These are phyloP conservation scores for Abscondita cerata DNA, from an alignment of 2,888 invertebrate genomes.

Conservation along the genomic window DNA sequence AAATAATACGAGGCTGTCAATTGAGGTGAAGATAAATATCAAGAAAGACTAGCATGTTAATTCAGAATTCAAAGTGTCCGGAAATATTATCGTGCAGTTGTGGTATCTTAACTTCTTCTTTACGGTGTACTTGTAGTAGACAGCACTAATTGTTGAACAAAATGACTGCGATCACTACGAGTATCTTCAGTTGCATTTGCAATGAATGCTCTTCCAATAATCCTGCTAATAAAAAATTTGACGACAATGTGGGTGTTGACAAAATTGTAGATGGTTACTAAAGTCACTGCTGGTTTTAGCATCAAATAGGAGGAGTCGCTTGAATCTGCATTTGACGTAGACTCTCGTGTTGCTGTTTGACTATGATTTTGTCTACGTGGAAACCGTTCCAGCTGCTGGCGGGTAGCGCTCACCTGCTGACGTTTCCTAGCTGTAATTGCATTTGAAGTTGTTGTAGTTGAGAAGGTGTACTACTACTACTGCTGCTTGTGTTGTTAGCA, in stretches of 20 bases:
- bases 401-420: constrained; percentile 84
- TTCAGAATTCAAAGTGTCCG: background rate
- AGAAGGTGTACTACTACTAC: constrained; percentile 64
- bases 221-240: constrained; percentile 54
- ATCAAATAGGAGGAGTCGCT: constrained; percentile 48
- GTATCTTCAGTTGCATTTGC: constrained; percentile 64
- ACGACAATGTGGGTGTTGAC: constrained; percentile 50
- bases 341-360: constrained; percentile 50
- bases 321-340: constrained; percentile 54
- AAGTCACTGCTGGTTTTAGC: constrained; percentile 53
- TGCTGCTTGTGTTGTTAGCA: constrained; percentile 63
- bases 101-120: constrained; percentile 2
- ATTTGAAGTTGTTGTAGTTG: constrained; percentile 94
- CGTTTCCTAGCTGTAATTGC: constrained; percentile 91
- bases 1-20: too few species aligned
- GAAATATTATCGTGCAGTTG: background rate
- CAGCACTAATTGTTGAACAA: constrained; percentile 74
- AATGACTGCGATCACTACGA: constrained; percentile 70
- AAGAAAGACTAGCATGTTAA: too few species aligned
- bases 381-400: constrained; percentile 88
- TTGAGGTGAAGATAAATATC: too few species aligned
- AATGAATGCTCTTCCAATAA: constrained; percentile 61
- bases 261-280: constrained; percentile 50
- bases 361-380: constrained; percentile 81
- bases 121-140: constrained; percentile 57